A percentile compares a stretch with the other conserved stretches of the same genome.
Evolutionary conservation across 2,888 invertebrate genomes (phyloP).

Genomic region (Tetranychus truncatus): DNA sequence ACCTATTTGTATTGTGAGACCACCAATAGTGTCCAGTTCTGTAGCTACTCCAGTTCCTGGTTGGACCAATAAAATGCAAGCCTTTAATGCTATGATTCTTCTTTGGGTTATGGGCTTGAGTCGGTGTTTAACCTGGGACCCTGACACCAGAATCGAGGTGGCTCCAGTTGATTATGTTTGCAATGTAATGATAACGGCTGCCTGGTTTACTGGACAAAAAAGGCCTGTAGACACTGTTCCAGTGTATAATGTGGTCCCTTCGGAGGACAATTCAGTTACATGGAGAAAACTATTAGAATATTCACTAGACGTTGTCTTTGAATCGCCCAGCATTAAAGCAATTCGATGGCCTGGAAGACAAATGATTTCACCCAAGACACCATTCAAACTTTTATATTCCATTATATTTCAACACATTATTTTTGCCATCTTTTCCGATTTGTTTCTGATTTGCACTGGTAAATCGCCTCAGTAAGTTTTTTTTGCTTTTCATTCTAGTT

Average conservation of each 20-base stretch:
- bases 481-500: no score
- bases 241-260: constrained; percentile 1
- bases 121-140: neutral
- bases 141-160: neutral
- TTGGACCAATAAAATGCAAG: constrained; percentile 10
- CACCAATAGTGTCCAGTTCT: constrained; percentile 4
- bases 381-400: neutral
- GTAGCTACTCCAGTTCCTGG: neutral
- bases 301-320: neutral
- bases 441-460: neutral
- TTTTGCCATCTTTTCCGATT: neutral
- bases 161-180: constrained; percentile 7
- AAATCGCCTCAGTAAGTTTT: neutral
- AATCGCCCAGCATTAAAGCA: neutral
- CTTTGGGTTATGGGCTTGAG: constrained; percentile 2
- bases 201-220: neutral
- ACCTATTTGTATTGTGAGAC: constrained; percentile 2
- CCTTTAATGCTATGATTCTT: neutral
- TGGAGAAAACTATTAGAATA: neutral
- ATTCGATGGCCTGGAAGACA: constrained; percentile 1
- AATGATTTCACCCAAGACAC: neutral
- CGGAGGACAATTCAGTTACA: constrained; percentile 1
- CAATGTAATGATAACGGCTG: constrained; percentile 1
- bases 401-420: constrained; percentile 1
- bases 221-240: neutral